Base-by-base conservation (phyloP, 2,888 invertebrate genomes). In the Masnerella sp. region DNA sequence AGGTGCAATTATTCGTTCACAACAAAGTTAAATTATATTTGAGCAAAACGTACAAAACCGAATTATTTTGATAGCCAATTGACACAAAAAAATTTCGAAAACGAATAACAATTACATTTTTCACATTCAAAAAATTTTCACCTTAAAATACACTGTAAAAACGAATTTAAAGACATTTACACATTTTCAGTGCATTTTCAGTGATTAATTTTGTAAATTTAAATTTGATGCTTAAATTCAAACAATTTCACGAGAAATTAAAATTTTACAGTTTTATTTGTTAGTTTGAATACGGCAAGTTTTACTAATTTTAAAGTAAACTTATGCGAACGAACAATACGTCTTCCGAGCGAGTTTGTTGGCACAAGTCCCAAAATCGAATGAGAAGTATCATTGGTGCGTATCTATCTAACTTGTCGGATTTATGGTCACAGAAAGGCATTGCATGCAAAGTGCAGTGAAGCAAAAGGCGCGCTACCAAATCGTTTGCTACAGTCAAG, bases 311-410 rank as follows among this genome's bases (percentile, higher is more conserved):
- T 74, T 59, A 36, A 54, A 59, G 40, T 56, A 61, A 67, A 67
- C 65, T 64, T 22, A 17, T 7, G 25, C 58, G 62, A 62, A 52
- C 52, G 56, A 56, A 52, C 70, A 56, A 74, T 74, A 70, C 54
- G 65, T 70, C 56, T 62, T 3, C 11, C 30, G 7, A 17, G 11
- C 61, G 42, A 72, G 59, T 75, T 65, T 12, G 25, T 14, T 75
- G 75, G 75, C 75, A 75, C 64, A 54, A 51, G 58, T 72, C 75
- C 75, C 72, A 69, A 72, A 69, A 75, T 72, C 75, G 69, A 72
- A 69, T 32, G 61, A 28, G 49, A 61, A 69, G 72, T 72, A 75
- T 75, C 75, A 65, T 65, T 61, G 61, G 61, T 51, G 70, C 65
- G 49, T 65, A 69, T 71, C 62, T 67, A 74, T 72, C 75, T 59